Percentiles rank a stretch among this genome's conserved stretches.
Evolutionary conservation across 1,140 invertebrate species (phyloP).

Genomic region (Leptopilina clavipes): DNA sequence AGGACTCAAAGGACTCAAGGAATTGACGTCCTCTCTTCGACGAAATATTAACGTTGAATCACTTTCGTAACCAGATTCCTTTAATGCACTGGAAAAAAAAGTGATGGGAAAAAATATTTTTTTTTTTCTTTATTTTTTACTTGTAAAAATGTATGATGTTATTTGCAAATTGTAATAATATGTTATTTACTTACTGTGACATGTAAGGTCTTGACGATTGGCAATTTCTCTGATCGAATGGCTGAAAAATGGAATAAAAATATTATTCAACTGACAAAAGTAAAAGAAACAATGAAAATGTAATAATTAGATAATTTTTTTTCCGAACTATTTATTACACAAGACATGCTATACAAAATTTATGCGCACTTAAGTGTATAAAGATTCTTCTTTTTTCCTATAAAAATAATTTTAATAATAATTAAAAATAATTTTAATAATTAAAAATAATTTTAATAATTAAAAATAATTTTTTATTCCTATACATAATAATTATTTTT

Average conservation of each 20-base stretch:
- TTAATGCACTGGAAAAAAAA: conserved; percentile 79
- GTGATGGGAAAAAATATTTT: conserved; percentile 36
- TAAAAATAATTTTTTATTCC: too few relatives aligned
- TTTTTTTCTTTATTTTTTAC: background rate
- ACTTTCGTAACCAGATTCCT: conserved; percentile 92
- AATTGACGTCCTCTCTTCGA: conserved; percentile 79
- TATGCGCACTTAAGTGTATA: conserved; percentile 20
- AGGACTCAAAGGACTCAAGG: conserved; percentile 79
- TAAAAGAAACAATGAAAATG: too few relatives aligned
- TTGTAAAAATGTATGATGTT: background rate
- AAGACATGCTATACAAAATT: conserved; percentile 44
- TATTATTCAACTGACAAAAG: background rate
- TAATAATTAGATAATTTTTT: too few relatives aligned
- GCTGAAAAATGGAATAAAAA: conserved; percentile 62
- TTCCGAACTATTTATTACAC: conserved; percentile 2
- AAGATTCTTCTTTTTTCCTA: too few relatives aligned
- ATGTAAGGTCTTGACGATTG: conserved; percentile 79
- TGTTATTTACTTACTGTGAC: conserved; percentile 82
- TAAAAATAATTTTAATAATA: too few relatives aligned
- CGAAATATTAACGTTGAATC: conserved; percentile 91
- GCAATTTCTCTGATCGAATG: conserved; percentile 69
- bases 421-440: too few relatives aligned
- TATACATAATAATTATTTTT: too few relatives aligned
- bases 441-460: too few relatives aligned
- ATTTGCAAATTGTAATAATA: background rate